phyloP scores from a whole-genome alignment of 1,140 invertebrate species.

The Cherax quadricarinatus region DNA sequence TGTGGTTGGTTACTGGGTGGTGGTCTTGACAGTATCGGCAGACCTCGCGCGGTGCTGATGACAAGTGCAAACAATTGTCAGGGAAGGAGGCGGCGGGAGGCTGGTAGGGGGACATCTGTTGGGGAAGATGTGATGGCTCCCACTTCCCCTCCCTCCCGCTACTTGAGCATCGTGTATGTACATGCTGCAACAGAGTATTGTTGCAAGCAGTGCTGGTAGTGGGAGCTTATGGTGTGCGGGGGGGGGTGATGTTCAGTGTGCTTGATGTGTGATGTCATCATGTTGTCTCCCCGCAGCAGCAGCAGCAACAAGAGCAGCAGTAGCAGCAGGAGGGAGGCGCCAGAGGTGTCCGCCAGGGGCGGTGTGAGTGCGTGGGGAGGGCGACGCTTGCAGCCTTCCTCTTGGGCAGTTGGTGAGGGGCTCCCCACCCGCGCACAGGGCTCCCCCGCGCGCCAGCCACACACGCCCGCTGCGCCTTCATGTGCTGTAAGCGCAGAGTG shows the following conservation, averaged over 20 bases:
- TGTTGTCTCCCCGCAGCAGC: background rate
- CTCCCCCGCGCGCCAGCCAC: background rate
- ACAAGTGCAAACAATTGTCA: conserved; percentile 55
- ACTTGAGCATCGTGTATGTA: background rate
- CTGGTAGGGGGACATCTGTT: no score
- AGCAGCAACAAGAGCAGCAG: background rate
- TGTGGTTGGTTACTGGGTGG: conserved; percentile 19
- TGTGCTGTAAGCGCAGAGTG: background rate
- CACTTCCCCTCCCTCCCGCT: background rate
- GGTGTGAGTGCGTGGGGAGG: conserved; percentile 1
- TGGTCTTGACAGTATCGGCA: background rate
- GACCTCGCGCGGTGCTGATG: conserved; percentile 33
- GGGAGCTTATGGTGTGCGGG: no score
- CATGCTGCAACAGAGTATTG: background rate
- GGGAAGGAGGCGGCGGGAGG: background rate
- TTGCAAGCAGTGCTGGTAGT: no score
- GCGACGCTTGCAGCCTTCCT: background rate
- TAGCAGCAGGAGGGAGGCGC: background rate
- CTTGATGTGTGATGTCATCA: background rate
- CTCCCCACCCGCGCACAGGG: background rate
- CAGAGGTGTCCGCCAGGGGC: conserved; percentile 6
- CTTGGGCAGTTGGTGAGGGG: background rate
- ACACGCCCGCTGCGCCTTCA: background rate
- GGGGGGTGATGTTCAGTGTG: background rate
- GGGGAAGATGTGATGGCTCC: no score